These are phyloP conservation scores for Linyphia triangularis DNA, from an alignment of 2,888 invertebrate genomes.

Conservation along the genomic window DNA sequence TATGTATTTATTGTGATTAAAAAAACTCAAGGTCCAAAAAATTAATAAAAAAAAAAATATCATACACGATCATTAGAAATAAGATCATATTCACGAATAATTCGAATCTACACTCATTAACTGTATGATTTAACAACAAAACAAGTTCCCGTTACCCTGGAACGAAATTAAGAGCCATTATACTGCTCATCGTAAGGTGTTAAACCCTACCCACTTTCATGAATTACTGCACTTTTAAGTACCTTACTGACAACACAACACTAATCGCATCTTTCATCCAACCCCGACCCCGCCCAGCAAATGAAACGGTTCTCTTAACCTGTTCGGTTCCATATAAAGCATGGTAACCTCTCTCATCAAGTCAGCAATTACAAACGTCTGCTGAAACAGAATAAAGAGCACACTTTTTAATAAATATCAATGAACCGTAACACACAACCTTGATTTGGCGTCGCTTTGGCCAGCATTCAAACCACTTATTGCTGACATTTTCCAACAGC, in stretches of 20 bases:
- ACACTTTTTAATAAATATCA: conserved; percentile 57
- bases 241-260: neutral
- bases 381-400: conserved; percentile 34
- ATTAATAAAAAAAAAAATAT: too few relatives aligned
- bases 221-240: neutral
- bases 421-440: conserved; percentile 58
- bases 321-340: conserved; percentile 42
- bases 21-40: too few relatives aligned
- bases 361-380: conserved; percentile 23
- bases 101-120: too few relatives aligned
- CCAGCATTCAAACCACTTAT: conserved; percentile 13
- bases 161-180: neutral
- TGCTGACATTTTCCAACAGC: conserved; percentile 3
- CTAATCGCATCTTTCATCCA: neutral
- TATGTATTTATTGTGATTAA: too few relatives aligned
- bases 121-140: too few relatives aligned
- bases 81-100: too few relatives aligned
- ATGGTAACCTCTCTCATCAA: conserved; percentile 50
- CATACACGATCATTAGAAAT: too few relatives aligned
- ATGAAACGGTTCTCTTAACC: neutral
- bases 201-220: neutral
- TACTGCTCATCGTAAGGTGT: neutral
- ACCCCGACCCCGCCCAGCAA: neutral
- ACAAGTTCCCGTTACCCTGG: too few relatives aligned
- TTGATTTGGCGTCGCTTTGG: conserved; percentile 64